Percentiles rank a stretch among this genome's conserved stretches.
phyloP scores from a whole-genome alignment of 2,888 invertebrate genomes.

The Cactoblastis cactorum region DNA sequence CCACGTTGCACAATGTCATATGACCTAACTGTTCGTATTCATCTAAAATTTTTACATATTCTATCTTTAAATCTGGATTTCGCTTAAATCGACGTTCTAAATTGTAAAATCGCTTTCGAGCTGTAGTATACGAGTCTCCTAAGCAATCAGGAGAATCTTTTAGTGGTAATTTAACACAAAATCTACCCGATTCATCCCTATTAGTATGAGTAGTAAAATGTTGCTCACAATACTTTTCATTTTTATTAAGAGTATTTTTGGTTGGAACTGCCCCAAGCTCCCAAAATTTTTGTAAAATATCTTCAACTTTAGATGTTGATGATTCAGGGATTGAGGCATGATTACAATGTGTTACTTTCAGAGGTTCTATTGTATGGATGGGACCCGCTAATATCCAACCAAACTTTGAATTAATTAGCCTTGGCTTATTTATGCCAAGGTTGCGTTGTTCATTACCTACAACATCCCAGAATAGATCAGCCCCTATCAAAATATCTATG shows the following conservation, averaged over 20 bases:
- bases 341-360: neutral
- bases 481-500: neutral
- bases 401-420: neutral
- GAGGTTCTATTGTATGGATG: neutral
- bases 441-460: neutral
- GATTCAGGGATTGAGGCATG: neutral
- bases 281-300: conserved; percentile 14
- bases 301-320: conserved; percentile 10
- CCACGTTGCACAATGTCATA: too few species aligned
- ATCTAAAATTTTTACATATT: neutral
- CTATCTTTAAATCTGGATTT: neutral
- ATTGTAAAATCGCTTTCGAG: neutral
- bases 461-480: neutral
- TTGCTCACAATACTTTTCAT: conserved; percentile 21
- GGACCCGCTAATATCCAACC: neutral
- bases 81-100: neutral
- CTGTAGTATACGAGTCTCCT: conserved; percentile 17
- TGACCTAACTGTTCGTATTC: neutral
- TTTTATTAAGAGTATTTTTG: conserved; percentile 12
- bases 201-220: conserved; percentile 19
- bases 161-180: conserved; percentile 22
- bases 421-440: neutral
- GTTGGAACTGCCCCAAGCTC: too few species aligned
- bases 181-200: conserved; percentile 20
- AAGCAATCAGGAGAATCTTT: conserved; percentile 20